Base-by-base conservation (phyloP, 92 coral and sea anemone species). In the Pocillopora meandrina region DNA sequence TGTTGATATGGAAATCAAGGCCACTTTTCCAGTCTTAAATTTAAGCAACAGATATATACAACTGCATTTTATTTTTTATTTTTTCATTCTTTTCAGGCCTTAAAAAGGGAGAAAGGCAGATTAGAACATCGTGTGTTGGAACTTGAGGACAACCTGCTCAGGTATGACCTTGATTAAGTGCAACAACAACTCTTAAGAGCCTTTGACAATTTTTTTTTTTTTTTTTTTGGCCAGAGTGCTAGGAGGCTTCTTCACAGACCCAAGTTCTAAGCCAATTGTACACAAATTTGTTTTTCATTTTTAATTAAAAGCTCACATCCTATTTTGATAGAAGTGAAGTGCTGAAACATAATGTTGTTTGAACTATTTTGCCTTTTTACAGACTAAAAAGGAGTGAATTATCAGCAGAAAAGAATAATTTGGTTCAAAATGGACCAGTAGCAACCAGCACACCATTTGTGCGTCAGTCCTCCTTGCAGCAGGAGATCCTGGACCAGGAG, bases 401-500 rank as follows among this genome's bases (percentile, higher is more conserved):
- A 33, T 72, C 79, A 47, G 80, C 71, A 23, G 78, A 63, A 35
- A 81, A 61, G 61, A 81, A 69, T 34, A 56, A 70, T 68, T 56
- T 81, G 80, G 11, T 16, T 74, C 74, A 62, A 26, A 76, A 83
- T 70, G 90, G 79, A 10, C 98, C 93, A 26, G 17, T 52, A 68
- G 75, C 80, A 57, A 88, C 87, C 61, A 90, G 94, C 62, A 90
- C 95, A 36, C 95, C 94, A 75, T 73, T 85, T 23, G 63, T 63
- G n/a, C 85, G 86, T 61, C 93, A 78, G 66, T 92, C 85, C 62
- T 90, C 98, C 35, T 82, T 96, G 21, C 91, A 90, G 56, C 98
- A 96, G 78, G 98, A 96, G 82, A 80, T 96, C 56, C 94, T 92
- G 83, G 98, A 92, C 19, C 93, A 94, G 73, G 76, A 89, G 76